A percentile compares a stretch with the other conserved stretches of the same genome.
phyloP scores from a whole-genome alignment of 1,140 invertebrate genomes.

The Drosophila biarmipes region DNA sequence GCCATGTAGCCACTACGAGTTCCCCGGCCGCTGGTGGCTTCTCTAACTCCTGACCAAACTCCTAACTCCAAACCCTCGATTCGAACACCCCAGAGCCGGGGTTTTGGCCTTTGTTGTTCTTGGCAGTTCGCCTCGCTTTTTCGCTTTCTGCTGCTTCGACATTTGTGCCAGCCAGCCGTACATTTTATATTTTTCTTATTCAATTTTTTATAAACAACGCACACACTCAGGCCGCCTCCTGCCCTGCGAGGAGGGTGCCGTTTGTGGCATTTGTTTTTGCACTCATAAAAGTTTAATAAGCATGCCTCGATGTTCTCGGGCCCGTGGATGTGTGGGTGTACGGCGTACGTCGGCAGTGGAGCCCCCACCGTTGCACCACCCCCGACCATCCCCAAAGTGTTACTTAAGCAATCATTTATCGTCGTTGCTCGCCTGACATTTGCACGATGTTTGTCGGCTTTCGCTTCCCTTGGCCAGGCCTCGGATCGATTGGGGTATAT shows the following conservation, averaged over 20 bases:
- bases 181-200: slow-evolving; percentile 53
- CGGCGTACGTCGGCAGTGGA: slow-evolving; percentile 32
- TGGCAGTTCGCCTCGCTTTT: slow-evolving; percentile 15
- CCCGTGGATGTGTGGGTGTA: slow-evolving; percentile 29
- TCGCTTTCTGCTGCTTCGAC: slow-evolving; percentile 52
- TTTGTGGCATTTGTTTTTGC: slow-evolving; percentile 63
- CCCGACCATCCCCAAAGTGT: slow-evolving; percentile 23
- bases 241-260: neutral
- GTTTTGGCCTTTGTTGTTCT: slow-evolving; percentile 17
- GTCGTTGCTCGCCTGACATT: slow-evolving; percentile 46
- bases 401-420: slow-evolving; percentile 67
- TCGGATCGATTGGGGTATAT: neutral
- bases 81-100: slow-evolving; percentile 2
- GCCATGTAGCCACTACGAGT: neutral
- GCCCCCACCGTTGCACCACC: slow-evolving; percentile 11
- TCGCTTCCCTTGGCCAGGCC: slow-evolving; percentile 11
- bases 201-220: slow-evolving; percentile 71
- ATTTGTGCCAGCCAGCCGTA: slow-evolving; percentile 50
- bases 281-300: slow-evolving; percentile 75
- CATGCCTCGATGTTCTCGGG: slow-evolving; percentile 14
- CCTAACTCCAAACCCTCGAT: slow-evolving; percentile 7
- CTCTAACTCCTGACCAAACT: slow-evolving; percentile 11
- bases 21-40: neutral
- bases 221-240: neutral
- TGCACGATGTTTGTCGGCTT: slow-evolving; percentile 40